phyloP scores from a whole-genome alignment of 2,888 invertebrate genomes.

The Lomographa bimaculata region DNA sequence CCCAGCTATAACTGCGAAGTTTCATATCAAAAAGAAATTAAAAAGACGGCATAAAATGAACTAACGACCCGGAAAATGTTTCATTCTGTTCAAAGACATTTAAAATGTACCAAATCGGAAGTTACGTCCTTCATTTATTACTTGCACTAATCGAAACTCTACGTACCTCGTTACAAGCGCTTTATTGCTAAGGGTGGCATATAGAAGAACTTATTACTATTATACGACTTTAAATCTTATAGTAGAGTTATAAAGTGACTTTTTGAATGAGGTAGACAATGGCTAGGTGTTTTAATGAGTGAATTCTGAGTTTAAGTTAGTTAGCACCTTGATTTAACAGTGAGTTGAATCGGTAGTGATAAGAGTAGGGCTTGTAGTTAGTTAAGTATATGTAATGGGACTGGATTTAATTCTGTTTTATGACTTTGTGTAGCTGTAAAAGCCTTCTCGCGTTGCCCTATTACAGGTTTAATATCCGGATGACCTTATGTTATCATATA shows the following conservation, averaged over 20 bases:
- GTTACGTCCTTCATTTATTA: constrained; percentile 47
- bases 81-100: constrained; percentile 15
- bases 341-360: background rate
- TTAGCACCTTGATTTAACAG: constrained; percentile 7
- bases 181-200: constrained; percentile 48
- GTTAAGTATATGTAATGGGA: background rate
- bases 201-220: constrained; percentile 35
- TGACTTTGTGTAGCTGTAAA: too few species aligned
- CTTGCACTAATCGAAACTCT: constrained; percentile 53
- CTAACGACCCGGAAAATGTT: constrained; percentile 11
- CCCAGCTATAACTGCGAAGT: too few species aligned
- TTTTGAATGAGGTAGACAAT: constrained; percentile 8
- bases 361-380: background rate
- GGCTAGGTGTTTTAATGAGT: constrained; percentile 20
- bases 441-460: too few species aligned
- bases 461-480: too few species aligned
- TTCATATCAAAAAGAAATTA: background rate
- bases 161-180: constrained; percentile 46
- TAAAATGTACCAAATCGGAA: constrained; percentile 41
- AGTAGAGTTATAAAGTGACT: constrained; percentile 13
- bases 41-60: constrained; percentile 5
- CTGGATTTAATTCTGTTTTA: too few species aligned
- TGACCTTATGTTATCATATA: too few species aligned
- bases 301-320: constrained; percentile 6
- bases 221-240: constrained; percentile 30